Conservation (phyloP, 1,140 invertebrate genomes). For the Pteromalus puparum region DNA sequence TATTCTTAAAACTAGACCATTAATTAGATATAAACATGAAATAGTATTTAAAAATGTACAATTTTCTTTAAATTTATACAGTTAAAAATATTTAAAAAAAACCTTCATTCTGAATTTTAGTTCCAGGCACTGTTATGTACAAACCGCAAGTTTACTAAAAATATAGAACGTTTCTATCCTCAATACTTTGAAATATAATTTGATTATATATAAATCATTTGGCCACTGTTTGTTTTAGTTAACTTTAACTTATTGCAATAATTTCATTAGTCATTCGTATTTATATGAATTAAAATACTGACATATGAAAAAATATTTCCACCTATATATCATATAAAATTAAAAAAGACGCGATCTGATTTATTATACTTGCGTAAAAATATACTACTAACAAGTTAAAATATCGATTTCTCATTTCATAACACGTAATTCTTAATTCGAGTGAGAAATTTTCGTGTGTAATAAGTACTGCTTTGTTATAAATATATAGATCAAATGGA, state of each 20-base stretch:
- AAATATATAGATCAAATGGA: conserved; percentile 10
- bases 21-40: conserved; percentile 29
- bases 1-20: conserved; percentile 4
- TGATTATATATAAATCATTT: conserved; percentile 42
- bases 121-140: conserved; percentile 49
- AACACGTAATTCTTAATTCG: neutral
- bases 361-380: conserved; percentile 29
- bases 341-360: conserved; percentile 1
- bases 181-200: conserved; percentile 33
- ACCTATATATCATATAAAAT: conserved; percentile 43
- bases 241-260: conserved; percentile 39
- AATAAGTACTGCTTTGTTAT: conserved; percentile 11
- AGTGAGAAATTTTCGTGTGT: neutral
- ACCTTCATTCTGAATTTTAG: conserved; percentile 28
- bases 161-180: conserved; percentile 20
- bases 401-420: conserved; percentile 36
- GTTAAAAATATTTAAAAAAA: conserved; percentile 37
- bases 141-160: conserved; percentile 49
- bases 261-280: conserved; percentile 36
- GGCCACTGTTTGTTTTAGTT: conserved; percentile 44
- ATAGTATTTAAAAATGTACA: conserved; percentile 31
- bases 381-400: conserved; percentile 27
- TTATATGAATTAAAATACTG: conserved; percentile 39
- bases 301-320: conserved; percentile 38
- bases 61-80: conserved; percentile 13